Percentiles rank a stretch among this genome's conserved stretches.
phyloP scores from a whole-genome alignment of 2,797 vertebrate species.

The Mormyrus hasselquistii region DNA sequence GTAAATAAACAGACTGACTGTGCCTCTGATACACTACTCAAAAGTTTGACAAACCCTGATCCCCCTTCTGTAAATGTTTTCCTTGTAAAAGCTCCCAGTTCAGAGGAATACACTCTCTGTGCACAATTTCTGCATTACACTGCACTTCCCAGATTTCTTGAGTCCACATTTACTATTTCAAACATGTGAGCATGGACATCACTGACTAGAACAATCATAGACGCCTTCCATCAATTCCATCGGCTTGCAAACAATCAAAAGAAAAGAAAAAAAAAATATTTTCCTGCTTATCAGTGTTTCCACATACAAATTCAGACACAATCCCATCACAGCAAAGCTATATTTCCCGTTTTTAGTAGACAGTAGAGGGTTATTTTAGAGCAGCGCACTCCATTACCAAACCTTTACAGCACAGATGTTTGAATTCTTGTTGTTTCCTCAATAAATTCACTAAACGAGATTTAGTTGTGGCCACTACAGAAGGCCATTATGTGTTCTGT shows the following conservation, averaged over 20 bases:
- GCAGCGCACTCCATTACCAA: slow-evolving; percentile 29
- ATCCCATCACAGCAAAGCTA: background rate
- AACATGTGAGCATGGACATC: background rate
- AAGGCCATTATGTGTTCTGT: slow-evolving; percentile 79
- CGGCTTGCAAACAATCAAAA: background rate
- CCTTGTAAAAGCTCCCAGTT: background rate
- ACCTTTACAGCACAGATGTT: slow-evolving; percentile 34
- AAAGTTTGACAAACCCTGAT: slow-evolving; percentile 13
- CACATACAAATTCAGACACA: background rate
- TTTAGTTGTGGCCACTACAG: slow-evolving; percentile 79
- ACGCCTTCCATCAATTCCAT: background rate
- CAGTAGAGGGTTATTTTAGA: background rate
- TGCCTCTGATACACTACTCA: background rate
- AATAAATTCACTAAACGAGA: slow-evolving; percentile 84
- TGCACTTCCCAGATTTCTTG: background rate
- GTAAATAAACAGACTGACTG: background rate
- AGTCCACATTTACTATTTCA: background rate
- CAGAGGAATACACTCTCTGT: background rate
- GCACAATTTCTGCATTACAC: background rate
- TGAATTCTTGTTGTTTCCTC: slow-evolving; percentile 63
- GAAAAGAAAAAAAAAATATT: background rate
- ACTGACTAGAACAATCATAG: background rate
- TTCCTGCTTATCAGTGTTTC: background rate
- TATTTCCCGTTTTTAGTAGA: background rate
- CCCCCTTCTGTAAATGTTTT: slow-evolving; percentile 12